Conservation (phyloP, 2,888 invertebrate genomes). For the Epinotia demarniana region DNA sequence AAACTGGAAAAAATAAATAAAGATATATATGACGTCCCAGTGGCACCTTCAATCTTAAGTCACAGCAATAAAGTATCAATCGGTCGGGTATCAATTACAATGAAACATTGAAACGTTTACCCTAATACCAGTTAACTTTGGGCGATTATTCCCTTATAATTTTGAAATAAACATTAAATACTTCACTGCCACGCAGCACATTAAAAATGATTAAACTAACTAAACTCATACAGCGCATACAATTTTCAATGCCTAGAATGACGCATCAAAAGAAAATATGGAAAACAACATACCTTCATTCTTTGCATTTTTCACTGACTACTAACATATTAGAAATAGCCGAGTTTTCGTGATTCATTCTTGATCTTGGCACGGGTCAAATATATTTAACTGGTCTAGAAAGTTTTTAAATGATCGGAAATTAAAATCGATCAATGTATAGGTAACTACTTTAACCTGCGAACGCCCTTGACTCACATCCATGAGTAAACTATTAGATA, state of each 20-base stretch:
- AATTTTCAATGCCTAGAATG: not conserved
- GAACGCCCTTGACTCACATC: slow-evolving; percentile 17
- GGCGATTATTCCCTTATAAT: too few species aligned
- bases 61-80: not conserved
- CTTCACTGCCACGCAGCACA: not conserved
- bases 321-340: slow-evolving; percentile 24
- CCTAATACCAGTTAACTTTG: too few species aligned
- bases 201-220: not conserved
- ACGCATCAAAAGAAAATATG: slow-evolving; percentile 31
- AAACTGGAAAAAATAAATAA: too few species aligned
- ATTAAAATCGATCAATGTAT: slow-evolving; percentile 31
- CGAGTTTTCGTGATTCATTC: slow-evolving; percentile 34
- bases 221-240: not conserved
- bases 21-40: too few species aligned
- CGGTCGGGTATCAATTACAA: not conserved
- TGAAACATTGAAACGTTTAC: too few species aligned
- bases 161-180: too few species aligned
- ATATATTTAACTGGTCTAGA: slow-evolving; percentile 27
- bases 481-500: not conserved
- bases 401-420: slow-evolving; percentile 49
- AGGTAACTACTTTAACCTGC: not conserved
- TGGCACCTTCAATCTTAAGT: not conserved
- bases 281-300: slow-evolving; percentile 30
- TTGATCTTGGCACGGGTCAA: slow-evolving; percentile 28
- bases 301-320: slow-evolving; percentile 23